phyloP scores from a whole-genome alignment of 1,140 invertebrate genomes.

The Stegodyphus mimosarum region DNA sequence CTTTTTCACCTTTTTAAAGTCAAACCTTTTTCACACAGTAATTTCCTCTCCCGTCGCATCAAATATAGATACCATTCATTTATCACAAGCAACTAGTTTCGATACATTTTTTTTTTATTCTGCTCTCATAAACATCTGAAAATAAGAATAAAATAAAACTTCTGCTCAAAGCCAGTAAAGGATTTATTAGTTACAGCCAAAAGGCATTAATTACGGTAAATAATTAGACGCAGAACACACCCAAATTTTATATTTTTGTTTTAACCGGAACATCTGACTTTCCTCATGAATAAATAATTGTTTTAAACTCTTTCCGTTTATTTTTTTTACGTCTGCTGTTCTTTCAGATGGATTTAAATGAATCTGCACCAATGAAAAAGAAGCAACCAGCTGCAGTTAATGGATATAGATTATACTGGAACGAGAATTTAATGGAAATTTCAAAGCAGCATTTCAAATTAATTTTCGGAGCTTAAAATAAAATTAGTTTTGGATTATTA shows the following conservation, averaged over 20 bases:
- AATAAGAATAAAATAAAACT: not conserved
- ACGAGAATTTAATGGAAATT: slow-evolving; percentile 23
- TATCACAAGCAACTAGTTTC: too few relatives aligned
- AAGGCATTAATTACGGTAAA: slow-evolving; percentile 50
- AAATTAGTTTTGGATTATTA: too few relatives aligned
- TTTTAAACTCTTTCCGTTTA: too few relatives aligned
- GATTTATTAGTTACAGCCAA: slow-evolving; percentile 40
- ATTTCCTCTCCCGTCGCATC: too few relatives aligned
- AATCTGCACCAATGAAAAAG: slow-evolving; percentile 31
- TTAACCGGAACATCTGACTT: too few relatives aligned
- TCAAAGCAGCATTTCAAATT: slow-evolving; percentile 13
- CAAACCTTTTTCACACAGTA: too few relatives aligned
- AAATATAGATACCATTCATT: too few relatives aligned
- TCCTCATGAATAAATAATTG: too few relatives aligned
- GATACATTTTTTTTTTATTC: too few relatives aligned
- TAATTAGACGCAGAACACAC: slow-evolving; percentile 21
- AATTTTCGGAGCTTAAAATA: not conserved
- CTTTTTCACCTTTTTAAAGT: not conserved
- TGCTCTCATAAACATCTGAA: too few relatives aligned
- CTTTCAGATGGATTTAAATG: slow-evolving; percentile 32
- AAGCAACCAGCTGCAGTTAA: slow-evolving; percentile 40
- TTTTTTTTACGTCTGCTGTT: not conserved
- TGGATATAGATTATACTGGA: slow-evolving; percentile 35
- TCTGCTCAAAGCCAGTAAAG: not conserved
- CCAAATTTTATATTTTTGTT: slow-evolving; percentile 19